phyloP scores from a whole-genome alignment of 1,140 invertebrate species.

The Drosophila neocordata region DNA sequence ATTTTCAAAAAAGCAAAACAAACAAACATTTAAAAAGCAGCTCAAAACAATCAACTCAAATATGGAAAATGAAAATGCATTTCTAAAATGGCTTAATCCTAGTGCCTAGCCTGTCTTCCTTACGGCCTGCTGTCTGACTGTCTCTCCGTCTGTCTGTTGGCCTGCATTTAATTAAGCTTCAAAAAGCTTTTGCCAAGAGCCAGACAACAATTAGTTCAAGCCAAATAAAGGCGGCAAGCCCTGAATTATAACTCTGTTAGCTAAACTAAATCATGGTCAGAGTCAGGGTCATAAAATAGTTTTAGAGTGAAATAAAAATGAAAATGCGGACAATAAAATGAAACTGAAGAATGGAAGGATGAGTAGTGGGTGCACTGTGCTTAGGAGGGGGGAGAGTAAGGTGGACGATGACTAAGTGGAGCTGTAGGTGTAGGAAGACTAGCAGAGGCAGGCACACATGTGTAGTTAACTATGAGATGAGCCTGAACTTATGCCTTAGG shows the following conservation, averaged over 20 bases:
- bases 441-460: constrained; percentile 30
- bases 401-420: no score
- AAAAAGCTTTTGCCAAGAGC: constrained; percentile 11
- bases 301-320: constrained; percentile 25
- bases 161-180: constrained; percentile 36
- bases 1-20: background rate
- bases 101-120: background rate
- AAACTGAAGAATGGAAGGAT: constrained; percentile 6
- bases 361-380: background rate
- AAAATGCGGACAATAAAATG: constrained; percentile 10
- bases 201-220: constrained; percentile 51
- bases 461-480: constrained; percentile 51
- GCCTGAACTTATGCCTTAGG: constrained; percentile 29
- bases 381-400: no score
- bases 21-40: background rate
- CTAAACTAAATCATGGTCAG: constrained; percentile 55
- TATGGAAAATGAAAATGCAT: constrained; percentile 8
- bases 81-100: constrained; percentile 10
- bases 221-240: constrained; percentile 19
- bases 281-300: constrained; percentile 48
- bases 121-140: background rate
- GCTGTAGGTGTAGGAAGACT: background rate
- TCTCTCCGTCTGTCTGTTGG: background rate
- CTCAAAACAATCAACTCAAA: constrained; percentile 6
- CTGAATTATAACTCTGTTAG: constrained; percentile 38